Conservation (phyloP, 2,888 invertebrate species). For the Octonoba sinensis region DNA sequence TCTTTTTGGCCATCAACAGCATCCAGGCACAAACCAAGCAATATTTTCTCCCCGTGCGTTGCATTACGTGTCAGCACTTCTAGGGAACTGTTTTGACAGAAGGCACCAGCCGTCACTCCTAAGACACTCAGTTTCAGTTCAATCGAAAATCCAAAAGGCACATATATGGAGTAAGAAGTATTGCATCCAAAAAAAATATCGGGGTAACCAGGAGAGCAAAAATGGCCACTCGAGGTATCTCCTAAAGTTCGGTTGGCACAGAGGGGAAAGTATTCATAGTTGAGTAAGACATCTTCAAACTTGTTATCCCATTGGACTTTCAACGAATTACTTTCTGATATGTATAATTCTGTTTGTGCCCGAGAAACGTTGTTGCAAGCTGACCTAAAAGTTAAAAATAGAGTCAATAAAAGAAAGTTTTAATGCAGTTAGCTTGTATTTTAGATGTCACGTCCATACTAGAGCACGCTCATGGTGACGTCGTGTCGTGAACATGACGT, state of each 20-base stretch:
- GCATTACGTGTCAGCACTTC: conserved; percentile 20
- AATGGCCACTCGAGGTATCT: conserved; percentile 27
- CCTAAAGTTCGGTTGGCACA: conserved; percentile 46
- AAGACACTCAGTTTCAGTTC: conserved; percentile 47
- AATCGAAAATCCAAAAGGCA: conserved; percentile 59
- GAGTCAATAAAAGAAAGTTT: neutral
- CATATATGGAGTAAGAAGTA: conserved; percentile 39
- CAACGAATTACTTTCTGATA: conserved; percentile 49
- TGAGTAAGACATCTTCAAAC: conserved; percentile 25
- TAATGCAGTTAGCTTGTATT: too few relatives aligned
- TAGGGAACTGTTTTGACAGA: conserved; percentile 34
- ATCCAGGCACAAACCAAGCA: conserved; percentile 32
- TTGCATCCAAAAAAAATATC: conserved; percentile 44
- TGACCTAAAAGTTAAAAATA: conserved; percentile 29
- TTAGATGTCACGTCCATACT: too few relatives aligned
- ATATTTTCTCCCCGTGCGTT: neutral
- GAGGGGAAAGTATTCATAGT: conserved; percentile 37
- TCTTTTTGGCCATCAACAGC: conserved; percentile 7
- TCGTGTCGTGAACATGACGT: too few relatives aligned
- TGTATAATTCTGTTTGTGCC: conserved; percentile 54
- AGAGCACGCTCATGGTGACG: too few relatives aligned
- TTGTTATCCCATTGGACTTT: conserved; percentile 27
- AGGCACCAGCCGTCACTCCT: conserved; percentile 33
- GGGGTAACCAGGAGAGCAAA: conserved; percentile 51
- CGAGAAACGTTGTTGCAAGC: conserved; percentile 28